phyloP scores from a whole-genome alignment of 2,113 vertebrate species.

The Tetraodon nigroviridis region DNA sequence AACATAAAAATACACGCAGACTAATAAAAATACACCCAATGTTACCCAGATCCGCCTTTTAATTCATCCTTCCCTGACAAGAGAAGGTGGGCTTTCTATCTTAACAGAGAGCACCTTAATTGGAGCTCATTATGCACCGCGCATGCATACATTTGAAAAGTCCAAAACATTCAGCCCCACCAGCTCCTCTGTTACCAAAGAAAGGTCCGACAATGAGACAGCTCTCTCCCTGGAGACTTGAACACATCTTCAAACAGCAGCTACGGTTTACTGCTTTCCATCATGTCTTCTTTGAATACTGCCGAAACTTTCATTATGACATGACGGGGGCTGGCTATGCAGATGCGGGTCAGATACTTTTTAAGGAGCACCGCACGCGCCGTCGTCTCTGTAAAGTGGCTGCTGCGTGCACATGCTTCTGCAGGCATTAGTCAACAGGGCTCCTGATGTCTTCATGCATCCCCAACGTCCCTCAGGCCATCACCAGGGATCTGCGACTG shows the following conservation, averaged over 20 bases:
- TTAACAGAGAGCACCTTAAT: slow-evolving; percentile 57
- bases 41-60: not conserved
- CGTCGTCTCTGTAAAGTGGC: slow-evolving; percentile 27
- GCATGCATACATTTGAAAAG: slow-evolving; percentile 58
- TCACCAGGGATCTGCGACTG: slow-evolving; percentile 39
- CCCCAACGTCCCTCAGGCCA: slow-evolving; percentile 49
- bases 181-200: slow-evolving; percentile 47
- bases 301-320: slow-evolving; percentile 64
- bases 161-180: slow-evolving; percentile 64
- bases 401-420: slow-evolving; percentile 22
- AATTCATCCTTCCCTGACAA: slow-evolving; percentile 13
- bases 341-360: slow-evolving; percentile 65
- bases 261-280: slow-evolving; percentile 58
- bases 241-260: slow-evolving; percentile 62
- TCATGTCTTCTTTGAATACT: slow-evolving; percentile 61
- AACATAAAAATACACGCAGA: no score
- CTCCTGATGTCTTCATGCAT: slow-evolving; percentile 51
- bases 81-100: slow-evolving; percentile 32
- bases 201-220: slow-evolving; percentile 51
- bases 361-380: slow-evolving; percentile 21
- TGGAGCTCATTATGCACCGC: slow-evolving; percentile 62
- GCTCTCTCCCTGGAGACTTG: slow-evolving; percentile 59
- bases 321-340: slow-evolving; percentile 54
- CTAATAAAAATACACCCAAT: no score
- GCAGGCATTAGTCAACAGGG: slow-evolving; percentile 32